These are phyloP conservation scores for Coenobita brevimanus DNA, from an alignment of 1,140 invertebrate species.

Conservation along the genomic window DNA sequence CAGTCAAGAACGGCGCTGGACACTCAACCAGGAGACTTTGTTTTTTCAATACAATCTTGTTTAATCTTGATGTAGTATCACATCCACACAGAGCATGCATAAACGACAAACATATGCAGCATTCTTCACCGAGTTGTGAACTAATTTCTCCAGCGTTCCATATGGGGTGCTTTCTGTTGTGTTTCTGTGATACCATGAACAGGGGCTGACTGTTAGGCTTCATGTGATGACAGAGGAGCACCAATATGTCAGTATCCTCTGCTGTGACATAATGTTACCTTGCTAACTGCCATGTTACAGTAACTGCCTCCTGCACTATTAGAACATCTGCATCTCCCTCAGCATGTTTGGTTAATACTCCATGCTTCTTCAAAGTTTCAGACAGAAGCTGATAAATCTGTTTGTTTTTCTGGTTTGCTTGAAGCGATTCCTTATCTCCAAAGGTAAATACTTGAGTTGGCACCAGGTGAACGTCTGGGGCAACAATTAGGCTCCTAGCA, in stretches of 20 bases:
- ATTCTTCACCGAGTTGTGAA: slow-evolving; percentile 28
- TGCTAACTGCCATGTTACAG: slow-evolving; percentile 43
- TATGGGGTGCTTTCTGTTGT: slow-evolving; percentile 28
- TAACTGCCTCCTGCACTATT: slow-evolving; percentile 35
- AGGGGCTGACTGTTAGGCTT: slow-evolving; percentile 37
- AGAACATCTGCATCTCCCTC: slow-evolving; percentile 27
- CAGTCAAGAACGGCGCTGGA: slow-evolving; percentile 34
- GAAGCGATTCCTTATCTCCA: slow-evolving; percentile 25
- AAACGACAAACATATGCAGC: slow-evolving; percentile 17
- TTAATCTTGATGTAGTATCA: slow-evolving; percentile 31
- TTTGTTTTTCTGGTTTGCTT: slow-evolving; percentile 33
- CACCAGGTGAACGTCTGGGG: slow-evolving; percentile 30
- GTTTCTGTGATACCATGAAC: slow-evolving; percentile 40
- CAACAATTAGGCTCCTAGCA: slow-evolving; percentile 13
- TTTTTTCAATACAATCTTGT: slow-evolving; percentile 31
- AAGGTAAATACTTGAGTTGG: slow-evolving; percentile 28
- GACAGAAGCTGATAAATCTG: slow-evolving; percentile 7
- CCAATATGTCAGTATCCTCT: slow-evolving; percentile 40
- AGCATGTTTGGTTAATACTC: slow-evolving; percentile 27
- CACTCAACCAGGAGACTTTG: slow-evolving; percentile 12
- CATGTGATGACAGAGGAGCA: slow-evolving; percentile 40
- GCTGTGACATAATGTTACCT: slow-evolving; percentile 30
- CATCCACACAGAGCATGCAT: slow-evolving; percentile 32
- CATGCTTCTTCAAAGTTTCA: slow-evolving; percentile 34
- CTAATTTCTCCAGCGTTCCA: slow-evolving; percentile 29